Evolutionary conservation across 2,797 vertebrate species (phyloP).

Genomic region (Loris lydekkerianus): DNA sequence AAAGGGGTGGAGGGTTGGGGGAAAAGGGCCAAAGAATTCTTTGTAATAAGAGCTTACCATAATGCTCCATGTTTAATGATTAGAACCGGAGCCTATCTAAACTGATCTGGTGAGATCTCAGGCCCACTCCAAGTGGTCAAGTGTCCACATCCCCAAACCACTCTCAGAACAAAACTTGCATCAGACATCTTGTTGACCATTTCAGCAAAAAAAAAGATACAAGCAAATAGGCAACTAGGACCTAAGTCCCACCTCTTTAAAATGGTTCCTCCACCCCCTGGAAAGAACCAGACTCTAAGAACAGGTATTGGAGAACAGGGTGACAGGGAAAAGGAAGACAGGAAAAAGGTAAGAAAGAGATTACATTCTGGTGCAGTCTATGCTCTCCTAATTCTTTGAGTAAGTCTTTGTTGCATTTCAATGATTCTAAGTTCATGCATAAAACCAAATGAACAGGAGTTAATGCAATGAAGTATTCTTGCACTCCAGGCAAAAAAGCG

Average conservation of each 20-base stretch:
- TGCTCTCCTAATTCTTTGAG: background rate
- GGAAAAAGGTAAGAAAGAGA: conserved; percentile 59
- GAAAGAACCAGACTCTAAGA: conserved; percentile 62
- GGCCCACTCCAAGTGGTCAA: conserved; percentile 69
- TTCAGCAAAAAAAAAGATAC: conserved; percentile 64
- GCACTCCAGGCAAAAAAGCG: conserved; percentile 43
- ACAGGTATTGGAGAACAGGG: conserved; percentile 73
- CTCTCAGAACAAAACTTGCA: conserved; percentile 74
- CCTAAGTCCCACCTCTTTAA: conserved; percentile 70
- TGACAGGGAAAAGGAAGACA: conserved; percentile 46
- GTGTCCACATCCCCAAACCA: conserved; percentile 73
- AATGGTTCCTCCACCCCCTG: conserved; percentile 40
- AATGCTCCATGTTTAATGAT: conserved; percentile 66
- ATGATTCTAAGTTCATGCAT: conserved; percentile 71
- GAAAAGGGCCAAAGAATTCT: conserved; percentile 81
- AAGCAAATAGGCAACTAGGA: conserved; percentile 73
- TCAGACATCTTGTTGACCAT: conserved; percentile 70
- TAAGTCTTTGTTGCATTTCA: conserved; percentile 72
- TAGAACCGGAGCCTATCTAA: conserved; percentile 65
- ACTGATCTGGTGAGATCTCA: conserved; percentile 54
- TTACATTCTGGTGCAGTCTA: conserved; percentile 51
- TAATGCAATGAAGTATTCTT: conserved; percentile 48
- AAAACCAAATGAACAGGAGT: conserved; percentile 75
- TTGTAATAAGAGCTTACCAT: conserved; percentile 83
- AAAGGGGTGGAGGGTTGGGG: background rate